Conservation (phyloP, 2,888 invertebrate species). For the Byasa hedistus region DNA sequence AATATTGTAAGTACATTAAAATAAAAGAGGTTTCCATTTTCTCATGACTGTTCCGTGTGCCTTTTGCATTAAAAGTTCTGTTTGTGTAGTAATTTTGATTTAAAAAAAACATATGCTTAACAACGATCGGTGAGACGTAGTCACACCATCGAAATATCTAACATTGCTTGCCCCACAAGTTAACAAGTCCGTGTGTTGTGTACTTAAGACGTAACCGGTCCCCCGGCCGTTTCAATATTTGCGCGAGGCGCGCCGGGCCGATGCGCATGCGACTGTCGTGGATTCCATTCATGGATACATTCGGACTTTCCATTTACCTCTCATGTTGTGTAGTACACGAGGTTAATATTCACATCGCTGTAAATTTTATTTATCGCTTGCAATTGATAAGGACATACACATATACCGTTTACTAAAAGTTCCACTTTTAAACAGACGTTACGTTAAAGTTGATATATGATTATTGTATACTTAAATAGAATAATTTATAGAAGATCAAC, state of each 20-base stretch:
- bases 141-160: slow-evolving; percentile 29
- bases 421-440: too few species aligned
- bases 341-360: not conserved
- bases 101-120: not conserved
- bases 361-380: not conserved
- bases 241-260: slow-evolving; percentile 53
- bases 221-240: slow-evolving; percentile 61
- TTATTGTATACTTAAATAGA: too few species aligned
- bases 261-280: slow-evolving; percentile 47
- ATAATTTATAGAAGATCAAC: too few species aligned
- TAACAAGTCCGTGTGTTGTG: slow-evolving; percentile 49
- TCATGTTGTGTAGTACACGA: slow-evolving; percentile 2
- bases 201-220: slow-evolving; percentile 60
- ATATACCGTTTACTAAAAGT: too few species aligned
- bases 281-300: slow-evolving; percentile 53
- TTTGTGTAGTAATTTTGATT: not conserved
- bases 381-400: not conserved
- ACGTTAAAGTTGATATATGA: too few species aligned
- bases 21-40: too few species aligned
- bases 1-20: too few species aligned
- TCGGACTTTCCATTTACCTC: slow-evolving; percentile 38
- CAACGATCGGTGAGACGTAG: slow-evolving; percentile 30
- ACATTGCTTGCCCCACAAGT: slow-evolving; percentile 40
- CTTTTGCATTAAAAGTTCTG: not conserved
- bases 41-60: too few species aligned